Conservation (phyloP, 2,888 invertebrate genomes). For the Chorisops tibialis region DNA sequence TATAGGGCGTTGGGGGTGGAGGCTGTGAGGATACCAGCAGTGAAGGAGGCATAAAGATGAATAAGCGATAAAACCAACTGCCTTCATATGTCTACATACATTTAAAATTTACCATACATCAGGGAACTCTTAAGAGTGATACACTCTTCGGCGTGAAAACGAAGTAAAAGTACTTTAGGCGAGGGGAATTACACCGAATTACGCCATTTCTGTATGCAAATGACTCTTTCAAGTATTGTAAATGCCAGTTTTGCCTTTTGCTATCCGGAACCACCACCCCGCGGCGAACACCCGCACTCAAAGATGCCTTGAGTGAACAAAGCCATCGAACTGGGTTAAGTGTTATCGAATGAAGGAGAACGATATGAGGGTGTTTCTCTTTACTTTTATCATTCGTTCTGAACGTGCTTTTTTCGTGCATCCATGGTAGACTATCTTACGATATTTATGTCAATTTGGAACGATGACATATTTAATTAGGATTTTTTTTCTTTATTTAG, state of each 20-base stretch:
- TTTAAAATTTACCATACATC: constrained; percentile 24
- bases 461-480: too few relatives aligned
- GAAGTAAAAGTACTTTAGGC: constrained; percentile 21
- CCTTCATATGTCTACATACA: constrained; percentile 8
- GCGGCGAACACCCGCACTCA: background rate
- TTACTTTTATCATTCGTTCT: constrained; percentile 15
- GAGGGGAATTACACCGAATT: constrained; percentile 20
- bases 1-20: background rate
- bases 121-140: constrained; percentile 20
- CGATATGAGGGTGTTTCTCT: constrained; percentile 19
- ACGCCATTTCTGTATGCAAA: constrained; percentile 24
- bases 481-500: too few relatives aligned
- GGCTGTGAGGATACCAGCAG: too few relatives aligned
- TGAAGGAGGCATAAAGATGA: constrained; percentile 13
- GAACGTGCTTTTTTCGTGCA: background rate
- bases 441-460: background rate
- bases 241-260: constrained; percentile 17
- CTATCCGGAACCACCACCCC: constrained; percentile 5
- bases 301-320: constrained; percentile 6
- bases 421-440: background rate
- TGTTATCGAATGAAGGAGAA: constrained; percentile 11
- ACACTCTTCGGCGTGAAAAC: constrained; percentile 5
- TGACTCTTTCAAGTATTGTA: constrained; percentile 24
- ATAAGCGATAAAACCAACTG: constrained; percentile 12
- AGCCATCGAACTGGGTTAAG: constrained; percentile 24